Evolutionary conservation across 1,140 invertebrate species (phyloP).

Genomic region (Centruroides vittatus): DNA sequence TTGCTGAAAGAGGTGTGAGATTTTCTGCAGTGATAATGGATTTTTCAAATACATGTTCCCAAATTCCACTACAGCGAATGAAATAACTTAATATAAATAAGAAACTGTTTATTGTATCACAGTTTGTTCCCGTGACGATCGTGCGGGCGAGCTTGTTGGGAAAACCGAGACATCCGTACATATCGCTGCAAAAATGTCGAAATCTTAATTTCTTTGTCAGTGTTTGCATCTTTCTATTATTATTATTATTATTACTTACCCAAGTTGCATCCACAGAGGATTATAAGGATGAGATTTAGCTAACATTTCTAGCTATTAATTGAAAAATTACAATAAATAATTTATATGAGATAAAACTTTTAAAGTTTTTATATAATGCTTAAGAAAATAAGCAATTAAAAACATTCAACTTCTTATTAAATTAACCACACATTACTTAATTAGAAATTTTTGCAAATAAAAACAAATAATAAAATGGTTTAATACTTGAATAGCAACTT

Average conservation of each 20-base stretch:
- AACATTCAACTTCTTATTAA: too few species aligned
- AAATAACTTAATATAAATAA: conserved; percentile 59
- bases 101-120: conserved; percentile 41
- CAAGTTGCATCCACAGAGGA: conserved; percentile 70
- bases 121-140: conserved; percentile 51
- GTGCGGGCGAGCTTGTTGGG: conserved; percentile 59
- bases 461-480: too few species aligned
- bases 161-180: conserved; percentile 64
- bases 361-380: too few species aligned
- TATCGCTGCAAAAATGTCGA: conserved; percentile 34
- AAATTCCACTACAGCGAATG: conserved; percentile 56
- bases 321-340: not conserved
- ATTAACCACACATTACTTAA: too few species aligned
- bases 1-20: too few species aligned
- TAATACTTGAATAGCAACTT: too few species aligned
- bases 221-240: too few species aligned
- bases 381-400: too few species aligned
- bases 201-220: too few species aligned
- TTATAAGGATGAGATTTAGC: conserved; percentile 42
- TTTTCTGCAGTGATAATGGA: not conserved
- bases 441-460: too few species aligned
- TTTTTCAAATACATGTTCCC: conserved; percentile 26
- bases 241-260: conserved; percentile 24
- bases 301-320: conserved; percentile 28
- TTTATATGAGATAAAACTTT: too few species aligned